Evolutionary conservation across 35 echinoderm and acorn worm genomes (phyloP).

Genomic region (Holothuria glaberrima): DNA sequence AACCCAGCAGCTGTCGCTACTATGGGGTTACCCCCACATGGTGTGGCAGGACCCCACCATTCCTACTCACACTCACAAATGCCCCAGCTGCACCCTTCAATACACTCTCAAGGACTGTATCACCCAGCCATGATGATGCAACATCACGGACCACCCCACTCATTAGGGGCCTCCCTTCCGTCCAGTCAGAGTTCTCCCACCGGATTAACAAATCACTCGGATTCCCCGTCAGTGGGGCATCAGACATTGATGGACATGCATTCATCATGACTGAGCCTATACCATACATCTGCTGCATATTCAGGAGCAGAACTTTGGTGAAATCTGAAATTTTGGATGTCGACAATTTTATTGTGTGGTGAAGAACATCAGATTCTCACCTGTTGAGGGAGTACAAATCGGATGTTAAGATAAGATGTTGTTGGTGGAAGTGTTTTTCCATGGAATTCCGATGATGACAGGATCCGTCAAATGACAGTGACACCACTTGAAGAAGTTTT

Average conservation of each 20-base stretch:
- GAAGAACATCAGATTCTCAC: too few species aligned
- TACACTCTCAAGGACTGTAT: conserved; percentile 69
- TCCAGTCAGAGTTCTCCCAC: conserved; percentile 62
- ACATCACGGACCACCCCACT: conserved; percentile 63
- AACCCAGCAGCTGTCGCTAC: conserved; percentile 58
- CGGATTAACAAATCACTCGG: conserved; percentile 54
- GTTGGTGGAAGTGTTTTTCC: too few species aligned
- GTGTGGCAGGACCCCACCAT: conserved; percentile 56
- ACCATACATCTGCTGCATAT: conserved; percentile 31
- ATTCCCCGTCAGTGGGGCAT: conserved; percentile 52
- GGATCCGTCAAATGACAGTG: too few species aligned
- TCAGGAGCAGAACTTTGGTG: conserved; percentile 6
- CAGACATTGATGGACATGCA: conserved; percentile 66
- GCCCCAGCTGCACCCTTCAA: conserved; percentile 64
- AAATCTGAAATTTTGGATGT: conserved; percentile 40
- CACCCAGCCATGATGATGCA: conserved; percentile 81
- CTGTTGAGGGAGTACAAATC: too few species aligned
- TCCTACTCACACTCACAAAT: conserved; percentile 69
- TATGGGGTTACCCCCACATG: conserved; percentile 54
- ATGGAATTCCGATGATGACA: too few species aligned
- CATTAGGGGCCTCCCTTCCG: conserved; percentile 56
- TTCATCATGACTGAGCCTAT: conserved; percentile 33
- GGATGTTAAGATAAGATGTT: too few species aligned
- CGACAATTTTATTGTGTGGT: background rate
- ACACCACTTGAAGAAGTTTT: too few species aligned